Evolutionary conservation across 2,113 vertebrate species (phyloP).

Genomic region (Anarhynchus alexandrinus): DNA sequence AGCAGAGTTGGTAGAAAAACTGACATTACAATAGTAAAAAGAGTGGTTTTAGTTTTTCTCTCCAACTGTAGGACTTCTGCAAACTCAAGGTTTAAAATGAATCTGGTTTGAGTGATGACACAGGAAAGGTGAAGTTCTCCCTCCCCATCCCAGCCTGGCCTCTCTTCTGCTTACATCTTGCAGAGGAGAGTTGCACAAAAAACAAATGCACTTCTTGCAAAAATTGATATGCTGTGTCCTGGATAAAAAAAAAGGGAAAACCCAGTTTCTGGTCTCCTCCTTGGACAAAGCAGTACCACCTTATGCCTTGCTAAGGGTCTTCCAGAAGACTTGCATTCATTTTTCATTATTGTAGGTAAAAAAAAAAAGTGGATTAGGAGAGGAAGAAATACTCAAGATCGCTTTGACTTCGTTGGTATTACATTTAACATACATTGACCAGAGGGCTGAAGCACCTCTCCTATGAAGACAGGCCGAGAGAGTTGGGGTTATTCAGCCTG

Average conservation of each 20-base stretch:
- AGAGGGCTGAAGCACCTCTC: too few species aligned
- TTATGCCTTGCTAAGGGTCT: neutral
- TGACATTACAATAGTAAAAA: neutral
- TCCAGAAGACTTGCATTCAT: neutral
- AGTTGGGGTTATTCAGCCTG: too few species aligned
- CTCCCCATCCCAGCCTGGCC: too few species aligned
- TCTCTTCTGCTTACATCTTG: neutral
- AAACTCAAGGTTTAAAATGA: neutral
- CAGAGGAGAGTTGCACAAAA: neutral
- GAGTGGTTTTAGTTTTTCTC: neutral
- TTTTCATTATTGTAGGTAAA: neutral
- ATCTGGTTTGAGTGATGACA: neutral
- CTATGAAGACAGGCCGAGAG: too few species aligned
- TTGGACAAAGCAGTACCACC: neutral
- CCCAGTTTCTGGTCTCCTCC: neutral
- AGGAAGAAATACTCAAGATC: neutral
- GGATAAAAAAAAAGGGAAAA: neutral
- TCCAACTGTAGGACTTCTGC: neutral
- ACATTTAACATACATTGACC: neutral
- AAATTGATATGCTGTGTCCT: neutral
- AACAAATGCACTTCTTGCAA: rapidly evolving
- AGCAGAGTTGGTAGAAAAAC: neutral
- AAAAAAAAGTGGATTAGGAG: neutral
- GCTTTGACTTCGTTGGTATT: neutral
- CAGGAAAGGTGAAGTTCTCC: neutral